phyloP scores from a whole-genome alignment of 1,140 invertebrate species.

The Arion vulgaris region DNA sequence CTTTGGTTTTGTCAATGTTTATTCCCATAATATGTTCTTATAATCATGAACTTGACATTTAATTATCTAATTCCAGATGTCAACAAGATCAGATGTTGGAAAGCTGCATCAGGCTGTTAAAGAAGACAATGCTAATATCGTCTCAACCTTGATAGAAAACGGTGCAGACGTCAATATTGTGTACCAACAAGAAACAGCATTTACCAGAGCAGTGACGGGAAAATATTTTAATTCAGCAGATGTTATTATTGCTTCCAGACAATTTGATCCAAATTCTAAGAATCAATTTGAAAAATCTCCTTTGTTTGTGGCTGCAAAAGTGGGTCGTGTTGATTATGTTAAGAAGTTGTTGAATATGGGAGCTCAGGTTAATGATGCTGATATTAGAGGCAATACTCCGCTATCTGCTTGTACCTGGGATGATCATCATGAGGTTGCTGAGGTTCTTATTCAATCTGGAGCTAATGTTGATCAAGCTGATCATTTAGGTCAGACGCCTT shows the following conservation, averaged over 20 bases:
- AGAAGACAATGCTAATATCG: neutral
- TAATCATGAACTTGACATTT: no score
- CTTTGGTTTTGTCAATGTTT: no score
- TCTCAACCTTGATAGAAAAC: neutral
- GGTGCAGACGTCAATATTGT: slow-evolving; percentile 27
- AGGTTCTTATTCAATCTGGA: slow-evolving; percentile 18
- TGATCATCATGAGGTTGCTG: neutral
- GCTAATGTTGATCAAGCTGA: slow-evolving; percentile 7
- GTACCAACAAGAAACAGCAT: neutral
- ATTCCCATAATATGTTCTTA: no score
- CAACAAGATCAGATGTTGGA: neutral
- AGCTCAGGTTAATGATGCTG: neutral
- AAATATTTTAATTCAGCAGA: neutral
- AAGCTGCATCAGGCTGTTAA: neutral
- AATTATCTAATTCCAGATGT: neutral
- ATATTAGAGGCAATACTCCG: slow-evolving; percentile 19
- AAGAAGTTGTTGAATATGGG: neutral
- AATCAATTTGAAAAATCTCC: slow-evolving; percentile 15
- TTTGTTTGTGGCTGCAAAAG: slow-evolving; percentile 17
- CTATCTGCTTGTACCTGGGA: neutral
- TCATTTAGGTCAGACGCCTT: neutral
- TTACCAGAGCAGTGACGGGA: slow-evolving; percentile 6
- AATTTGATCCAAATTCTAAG: slow-evolving; percentile 26
- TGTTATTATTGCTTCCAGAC: neutral
- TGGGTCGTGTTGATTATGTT: neutral